These are phyloP conservation scores for Microctenopoma lineatum DNA, from an alignment of 2,797 vertebrate species.

Conservation along the genomic window DNA sequence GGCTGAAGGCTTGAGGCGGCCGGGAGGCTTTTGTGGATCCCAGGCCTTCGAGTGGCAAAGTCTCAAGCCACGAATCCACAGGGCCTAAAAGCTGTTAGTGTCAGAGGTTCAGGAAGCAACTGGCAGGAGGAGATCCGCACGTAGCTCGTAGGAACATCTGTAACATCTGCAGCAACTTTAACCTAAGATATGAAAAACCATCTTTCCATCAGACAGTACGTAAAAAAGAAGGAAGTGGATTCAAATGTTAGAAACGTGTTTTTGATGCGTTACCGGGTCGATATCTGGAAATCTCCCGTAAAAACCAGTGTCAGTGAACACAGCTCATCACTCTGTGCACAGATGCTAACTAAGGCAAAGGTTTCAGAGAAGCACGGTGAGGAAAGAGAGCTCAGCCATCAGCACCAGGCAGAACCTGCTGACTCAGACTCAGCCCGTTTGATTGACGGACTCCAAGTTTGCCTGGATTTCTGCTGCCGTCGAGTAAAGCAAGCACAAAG, in stretches of 20 bases:
- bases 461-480: conserved; percentile 49
- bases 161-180: no score
- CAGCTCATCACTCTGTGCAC: no score
- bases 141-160: not conserved
- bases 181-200: no score
- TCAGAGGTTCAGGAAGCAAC: conserved; percentile 42
- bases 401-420: conserved; percentile 54
- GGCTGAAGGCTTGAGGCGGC: conserved; percentile 43
- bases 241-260: no score
- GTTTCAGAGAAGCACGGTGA: conserved; percentile 24
- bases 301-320: no score
- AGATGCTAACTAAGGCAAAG: no score
- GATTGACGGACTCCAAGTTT: conserved; percentile 65
- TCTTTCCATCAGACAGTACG: no score
- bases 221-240: no score
- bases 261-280: no score
- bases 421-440: conserved; percentile 50
- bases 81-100: conserved; percentile 67
- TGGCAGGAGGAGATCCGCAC: conserved; percentile 50
- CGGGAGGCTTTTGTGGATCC: conserved; percentile 45
- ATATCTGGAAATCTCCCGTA: no score
- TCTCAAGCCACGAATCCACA: conserved; percentile 75
- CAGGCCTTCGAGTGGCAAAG: conserved; percentile 59
- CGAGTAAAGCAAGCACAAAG: conserved; percentile 38
- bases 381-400: conserved; percentile 53